A percentile compares a stretch with the other conserved stretches of the same genome.
Conservation (phyloP, 2,888 invertebrate genomes). For the Rhagium mordax region DNA sequence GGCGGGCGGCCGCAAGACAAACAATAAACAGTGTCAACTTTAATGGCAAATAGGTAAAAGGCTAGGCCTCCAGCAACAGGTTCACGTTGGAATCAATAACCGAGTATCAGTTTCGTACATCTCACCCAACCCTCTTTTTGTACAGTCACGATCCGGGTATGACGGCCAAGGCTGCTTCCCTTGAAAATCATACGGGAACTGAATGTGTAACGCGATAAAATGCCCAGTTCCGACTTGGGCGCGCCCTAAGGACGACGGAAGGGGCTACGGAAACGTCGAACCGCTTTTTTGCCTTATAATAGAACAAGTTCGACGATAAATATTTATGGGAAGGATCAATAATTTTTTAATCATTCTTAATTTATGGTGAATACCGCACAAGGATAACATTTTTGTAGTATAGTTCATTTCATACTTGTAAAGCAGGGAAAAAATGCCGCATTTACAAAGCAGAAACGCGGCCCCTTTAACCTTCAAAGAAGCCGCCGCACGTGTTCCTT, state of each 20-base stretch:
- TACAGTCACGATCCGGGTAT: neutral
- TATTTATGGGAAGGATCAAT: no score
- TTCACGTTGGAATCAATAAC: slow-evolving; percentile 9
- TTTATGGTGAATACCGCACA: no score
- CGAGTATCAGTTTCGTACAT: neutral
- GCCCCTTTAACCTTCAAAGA: no score
- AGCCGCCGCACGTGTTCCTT: no score
- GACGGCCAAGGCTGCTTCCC: slow-evolving; percentile 17
- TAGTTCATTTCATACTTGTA: no score
- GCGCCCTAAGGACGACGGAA: neutral
- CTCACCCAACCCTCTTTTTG: slow-evolving; percentile 10
- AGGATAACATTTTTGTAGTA: no score
- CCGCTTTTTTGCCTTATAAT: no score
- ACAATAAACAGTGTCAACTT: neutral
- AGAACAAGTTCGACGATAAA: no score
- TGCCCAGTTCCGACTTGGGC: neutral
- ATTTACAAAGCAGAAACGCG: no score
- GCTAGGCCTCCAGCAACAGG: slow-evolving; percentile 28
- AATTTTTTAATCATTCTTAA: no score
- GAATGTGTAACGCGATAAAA: slow-evolving; percentile 21
- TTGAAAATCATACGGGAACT: slow-evolving; percentile 16
- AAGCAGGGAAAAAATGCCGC: no score
- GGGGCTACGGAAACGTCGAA: neutral
- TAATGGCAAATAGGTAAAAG: neutral
- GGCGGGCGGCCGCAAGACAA: neutral